phyloP scores from a whole-genome alignment of 1,140 invertebrate species.

The Globodera ellingtonae region DNA sequence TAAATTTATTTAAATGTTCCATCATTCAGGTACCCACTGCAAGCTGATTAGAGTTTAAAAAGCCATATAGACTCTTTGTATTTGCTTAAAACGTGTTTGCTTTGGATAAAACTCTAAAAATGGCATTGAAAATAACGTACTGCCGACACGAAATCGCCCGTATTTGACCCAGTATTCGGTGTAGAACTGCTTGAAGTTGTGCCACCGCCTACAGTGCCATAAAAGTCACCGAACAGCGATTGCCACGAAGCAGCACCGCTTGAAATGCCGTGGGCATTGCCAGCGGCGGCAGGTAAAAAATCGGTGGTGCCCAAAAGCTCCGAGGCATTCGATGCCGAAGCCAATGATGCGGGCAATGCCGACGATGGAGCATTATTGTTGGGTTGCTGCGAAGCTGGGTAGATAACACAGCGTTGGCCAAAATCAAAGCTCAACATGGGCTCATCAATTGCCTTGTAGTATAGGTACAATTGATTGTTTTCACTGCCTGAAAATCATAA shows the following conservation, averaged over 20 bases:
- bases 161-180: not conserved
- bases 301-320: not conserved
- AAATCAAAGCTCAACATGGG: conserved; percentile 24
- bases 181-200: too few relatives aligned
- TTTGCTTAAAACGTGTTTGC: too few relatives aligned
- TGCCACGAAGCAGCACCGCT: not conserved
- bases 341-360: not conserved
- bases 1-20: too few relatives aligned
- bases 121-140: not conserved
- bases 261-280: not conserved
- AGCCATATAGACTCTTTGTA: too few relatives aligned
- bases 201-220: too few relatives aligned
- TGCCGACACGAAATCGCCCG: conserved; percentile 21
- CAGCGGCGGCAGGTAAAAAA: not conserved
- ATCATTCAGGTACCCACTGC: too few relatives aligned
- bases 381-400: not conserved
- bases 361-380: not conserved
- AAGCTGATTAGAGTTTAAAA: too few relatives aligned
- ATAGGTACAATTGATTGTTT: conserved; percentile 90
- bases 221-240: too few relatives aligned
- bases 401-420: not conserved
- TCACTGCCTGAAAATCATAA: conserved; percentile 74
- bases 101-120: too few relatives aligned
- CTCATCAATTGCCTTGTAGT: conserved; percentile 86
- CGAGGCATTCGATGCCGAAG: not conserved